A percentile compares a stretch with the other conserved stretches of the same genome.
These are phyloP conservation scores for Epizoanthus stellaris DNA, from an alignment of 92 coral and sea anemone species.

Conservation along the genomic window DNA sequence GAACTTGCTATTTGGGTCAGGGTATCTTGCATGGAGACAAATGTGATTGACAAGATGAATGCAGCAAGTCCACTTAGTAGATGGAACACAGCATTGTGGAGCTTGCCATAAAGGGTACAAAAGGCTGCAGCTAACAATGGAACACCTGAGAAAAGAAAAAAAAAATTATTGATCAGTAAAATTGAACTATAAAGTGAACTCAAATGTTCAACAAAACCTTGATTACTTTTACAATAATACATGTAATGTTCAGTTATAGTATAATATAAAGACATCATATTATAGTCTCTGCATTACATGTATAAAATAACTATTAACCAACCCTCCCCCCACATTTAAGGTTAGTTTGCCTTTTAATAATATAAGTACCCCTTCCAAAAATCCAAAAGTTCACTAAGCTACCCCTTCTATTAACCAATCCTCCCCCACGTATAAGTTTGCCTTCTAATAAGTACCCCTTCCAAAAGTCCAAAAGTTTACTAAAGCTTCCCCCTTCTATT, in stretches of 20 bases:
- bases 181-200: neutral
- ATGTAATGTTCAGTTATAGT: no score
- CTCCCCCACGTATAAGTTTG: no score
- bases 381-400: neutral
- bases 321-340: neutral
- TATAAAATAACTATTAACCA: no score
- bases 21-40: constrained; percentile 63
- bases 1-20: constrained; percentile 72
- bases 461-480: no score
- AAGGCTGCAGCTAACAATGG: constrained; percentile 92
- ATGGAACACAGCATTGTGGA: constrained; percentile 69
- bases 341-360: neutral
- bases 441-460: no score
- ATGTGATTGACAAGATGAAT: constrained; percentile 58
- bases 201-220: neutral
- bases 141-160: constrained; percentile 62
- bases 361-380: no score
- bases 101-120: constrained; percentile 72
- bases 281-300: no score
- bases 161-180: neutral
- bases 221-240: no score
- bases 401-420: no score
- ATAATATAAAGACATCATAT: no score
- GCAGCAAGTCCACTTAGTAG: constrained; percentile 78
- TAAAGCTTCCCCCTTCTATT: no score